A percentile compares a stretch with the other conserved stretches of the same genome.
phyloP scores from a whole-genome alignment of 1,140 invertebrate species.

The Ooceraea biroi region DNA sequence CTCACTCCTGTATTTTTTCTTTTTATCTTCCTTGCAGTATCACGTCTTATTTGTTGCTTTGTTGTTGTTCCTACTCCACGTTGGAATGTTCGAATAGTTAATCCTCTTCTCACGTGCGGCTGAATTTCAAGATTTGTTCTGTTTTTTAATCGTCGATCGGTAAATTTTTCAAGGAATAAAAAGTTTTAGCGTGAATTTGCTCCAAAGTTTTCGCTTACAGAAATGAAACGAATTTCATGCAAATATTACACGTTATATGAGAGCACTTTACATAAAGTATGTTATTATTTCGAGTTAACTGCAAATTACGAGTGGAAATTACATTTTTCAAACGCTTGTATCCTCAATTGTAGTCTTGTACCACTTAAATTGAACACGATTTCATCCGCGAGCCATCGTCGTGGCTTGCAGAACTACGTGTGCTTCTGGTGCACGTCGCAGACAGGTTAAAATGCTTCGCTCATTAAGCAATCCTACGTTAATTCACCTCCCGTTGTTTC shows the following conservation, averaged over 20 bases:
- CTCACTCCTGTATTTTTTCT: too few relatives aligned
- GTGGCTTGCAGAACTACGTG: not conserved
- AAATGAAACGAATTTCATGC: too few relatives aligned
- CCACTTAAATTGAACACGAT: conserved; percentile 15
- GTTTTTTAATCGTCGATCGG: not conserved
- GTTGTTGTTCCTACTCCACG: too few relatives aligned
- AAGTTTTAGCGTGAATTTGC: too few relatives aligned
- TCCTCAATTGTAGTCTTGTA: not conserved
- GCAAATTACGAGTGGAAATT: conserved; percentile 4
- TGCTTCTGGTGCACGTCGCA: conserved; percentile 29
- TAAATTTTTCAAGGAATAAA: not conserved
- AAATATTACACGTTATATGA: too few relatives aligned
- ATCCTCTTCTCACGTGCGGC: not conserved
- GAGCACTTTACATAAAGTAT: too few relatives aligned
- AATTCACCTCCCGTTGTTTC: conserved; percentile 52
- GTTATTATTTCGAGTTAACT: not conserved
- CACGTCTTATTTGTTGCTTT: too few relatives aligned
- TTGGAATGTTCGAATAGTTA: too few relatives aligned
- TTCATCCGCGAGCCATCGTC: not conserved
- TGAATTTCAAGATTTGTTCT: not conserved
- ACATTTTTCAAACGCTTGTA: not conserved
- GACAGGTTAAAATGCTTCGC: conserved; percentile 48
- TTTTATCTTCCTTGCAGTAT: too few relatives aligned
- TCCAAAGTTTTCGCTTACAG: too few relatives aligned
- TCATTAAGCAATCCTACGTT: conserved; percentile 62